Evolutionary conservation across 2,888 invertebrate species (phyloP), one percentile per base, ranked within the genome.

Genomic region (Calameuta idolon): DNA sequence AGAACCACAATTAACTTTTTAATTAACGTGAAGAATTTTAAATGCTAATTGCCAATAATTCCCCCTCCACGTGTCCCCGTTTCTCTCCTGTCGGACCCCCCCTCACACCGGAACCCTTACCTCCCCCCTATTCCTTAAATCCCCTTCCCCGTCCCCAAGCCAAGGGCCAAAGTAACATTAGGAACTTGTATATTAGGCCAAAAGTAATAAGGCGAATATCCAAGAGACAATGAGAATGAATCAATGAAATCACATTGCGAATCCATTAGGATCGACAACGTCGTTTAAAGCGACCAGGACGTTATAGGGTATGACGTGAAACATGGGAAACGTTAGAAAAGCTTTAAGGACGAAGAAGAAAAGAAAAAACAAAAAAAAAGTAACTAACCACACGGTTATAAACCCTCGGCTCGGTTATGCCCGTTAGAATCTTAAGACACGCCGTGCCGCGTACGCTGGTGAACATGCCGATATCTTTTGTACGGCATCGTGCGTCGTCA

Each of bases 121-220:
- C 12, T 37, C 37, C 15, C 37, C 15, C 37, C 37, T 15, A 15
- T 37, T 15, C 15, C 37, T 37, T 15, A 37, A 12, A 9, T 23
- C 15, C 55, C 55, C 23, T 4, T 4, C 23, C 40, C 5, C 40
- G 15, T 69, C 11, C 34, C 71, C 71, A 78, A 84, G 85, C 81
- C 81, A 84, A 86, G 85, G 86, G 87, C 85, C 87, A 87, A 88
- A 87, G 83, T 88, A 85, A 85, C 55, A 84, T 82, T 84, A 85
- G 83, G 78, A 75, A 85, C 34, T 31, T 33, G 34, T 71, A 33
- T 33, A 34, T 34, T 33, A 71, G 34, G 71, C 34, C 34, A 34
- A 34, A 71, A 71, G 34, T 71, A 71, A 34, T 71, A 11, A 33
- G 31, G 33, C 31, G 71, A 55, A 71, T 71, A 34, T 33, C 71